Base-by-base conservation (phyloP, 2,113 vertebrate genomes). In the Lipophrys pholis region DNA sequence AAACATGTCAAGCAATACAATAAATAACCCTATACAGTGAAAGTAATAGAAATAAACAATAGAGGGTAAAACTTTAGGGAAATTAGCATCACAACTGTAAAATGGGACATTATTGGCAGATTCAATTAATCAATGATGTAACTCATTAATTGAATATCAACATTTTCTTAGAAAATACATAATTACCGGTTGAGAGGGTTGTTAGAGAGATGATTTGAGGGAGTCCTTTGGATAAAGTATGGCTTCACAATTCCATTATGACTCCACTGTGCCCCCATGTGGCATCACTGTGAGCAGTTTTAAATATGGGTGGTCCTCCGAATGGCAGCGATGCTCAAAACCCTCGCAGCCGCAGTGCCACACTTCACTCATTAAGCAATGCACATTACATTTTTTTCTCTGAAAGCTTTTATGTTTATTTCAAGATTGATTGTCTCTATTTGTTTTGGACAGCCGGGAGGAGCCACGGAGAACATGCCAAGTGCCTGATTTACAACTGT, bases 401-500 rank as follows among this genome's bases (percentile, higher is more conserved):
- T 64, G 51, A 80, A 69, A 87, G 77, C 61, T 69, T 87, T 87
- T 62, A 81, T 74, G 83, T 91, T 76, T 71, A 64, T 64, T 82
- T 64, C 69, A 72, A 85, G 90, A 92, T 83, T 84, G 87, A 91
- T 90, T 71, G 63, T 69, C 54, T 83, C 72, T 80, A 87, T 91
- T 92, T 85, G 69, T 85, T 80, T 74, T 69, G 70, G 76, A 76
- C 67, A 49, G 81, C 42, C 73, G 53, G 17, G 56, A 78, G 85
- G 52, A 65, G 67, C 66, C 70, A 63, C 38, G 65, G 77, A 65
- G 61, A 82, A 64, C 60, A 58, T 30, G 83, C 82, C 82, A 85
- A 84, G 77, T 36, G 64, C 64, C 57, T 93, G 92, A 94, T 93
- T 92, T 85, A 93, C 52, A 87, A 87, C 54, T 49, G 72, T 53